Conservation (phyloP, 2,797 vertebrate species). For the Xerus rutilus region DNA sequence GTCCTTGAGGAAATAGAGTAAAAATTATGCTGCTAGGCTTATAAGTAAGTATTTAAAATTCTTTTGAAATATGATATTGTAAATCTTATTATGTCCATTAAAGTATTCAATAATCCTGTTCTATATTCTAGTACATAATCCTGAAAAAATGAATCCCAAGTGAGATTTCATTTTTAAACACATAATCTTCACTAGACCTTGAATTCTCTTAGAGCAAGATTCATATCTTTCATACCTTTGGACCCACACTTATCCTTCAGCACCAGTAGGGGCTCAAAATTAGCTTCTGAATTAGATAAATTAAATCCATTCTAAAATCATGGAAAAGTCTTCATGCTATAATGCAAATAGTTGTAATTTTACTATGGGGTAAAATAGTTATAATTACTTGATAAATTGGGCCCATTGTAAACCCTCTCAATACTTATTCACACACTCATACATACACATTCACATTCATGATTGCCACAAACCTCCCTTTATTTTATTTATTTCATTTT, state of each 20-base stretch:
- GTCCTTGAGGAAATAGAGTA: neutral
- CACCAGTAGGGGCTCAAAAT: neutral
- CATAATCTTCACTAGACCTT: neutral
- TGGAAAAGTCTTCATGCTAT: neutral
- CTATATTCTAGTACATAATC: neutral
- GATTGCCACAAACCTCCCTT: neutral
- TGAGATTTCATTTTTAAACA: slow-evolving; percentile 56
- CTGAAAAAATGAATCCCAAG: neutral
- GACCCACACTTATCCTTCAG: neutral
- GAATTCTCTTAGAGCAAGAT: neutral
- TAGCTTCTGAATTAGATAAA: neutral
- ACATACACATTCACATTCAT: neutral
- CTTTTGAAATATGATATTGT: slow-evolving; percentile 29
- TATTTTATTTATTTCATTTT: neutral
- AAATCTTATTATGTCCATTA: neutral
- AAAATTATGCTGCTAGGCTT: neutral
- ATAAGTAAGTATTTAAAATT: slow-evolving; percentile 26
- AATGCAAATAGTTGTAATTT: slow-evolving; percentile 21
- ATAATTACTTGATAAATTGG: neutral
- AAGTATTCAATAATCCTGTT: neutral
- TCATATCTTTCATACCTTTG: neutral
- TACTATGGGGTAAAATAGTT: neutral
- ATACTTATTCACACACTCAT: neutral
- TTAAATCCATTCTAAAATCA: slow-evolving; percentile 10
- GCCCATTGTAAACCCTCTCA: neutral